These are phyloP conservation scores for Acanthosepion lycidas DNA, from an alignment of 2,888 invertebrate genomes.

Conservation along the genomic window DNA sequence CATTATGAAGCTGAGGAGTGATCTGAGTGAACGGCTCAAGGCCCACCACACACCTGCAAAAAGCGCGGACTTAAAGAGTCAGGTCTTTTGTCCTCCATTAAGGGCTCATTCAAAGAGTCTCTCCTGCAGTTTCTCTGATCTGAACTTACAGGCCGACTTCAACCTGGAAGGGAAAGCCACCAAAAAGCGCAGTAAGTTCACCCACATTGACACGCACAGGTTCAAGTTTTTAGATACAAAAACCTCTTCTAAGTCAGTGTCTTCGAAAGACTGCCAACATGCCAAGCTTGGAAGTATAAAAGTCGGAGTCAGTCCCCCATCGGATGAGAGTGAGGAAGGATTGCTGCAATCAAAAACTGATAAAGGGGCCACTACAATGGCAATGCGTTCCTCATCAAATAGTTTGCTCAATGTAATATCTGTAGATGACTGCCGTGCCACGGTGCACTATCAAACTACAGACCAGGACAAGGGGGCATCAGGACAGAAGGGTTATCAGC, in stretches of 20 bases:
- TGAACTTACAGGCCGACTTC: not conserved
- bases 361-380: constrained; percentile 36
- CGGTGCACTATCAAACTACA: constrained; percentile 34
- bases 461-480: not conserved
- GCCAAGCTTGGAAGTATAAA: not conserved
- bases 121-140: constrained; percentile 42
- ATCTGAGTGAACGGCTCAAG: not conserved
- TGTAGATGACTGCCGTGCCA: constrained; percentile 35
- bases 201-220: not conserved
- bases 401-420: constrained; percentile 47
- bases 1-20: not conserved
- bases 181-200: constrained; percentile 3
- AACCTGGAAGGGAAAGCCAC: not conserved
- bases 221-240: not conserved
- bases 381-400: constrained; percentile 34
- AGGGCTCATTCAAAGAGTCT: constrained; percentile 24
- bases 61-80: constrained; percentile 41
- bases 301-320: constrained; percentile 25
- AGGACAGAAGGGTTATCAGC: not conserved
- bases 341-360: not conserved
- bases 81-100: not conserved
- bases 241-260: constrained; percentile 14
- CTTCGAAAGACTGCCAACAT: constrained; percentile 37
- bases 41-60: constrained; percentile 14
- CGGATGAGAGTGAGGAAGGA: constrained; percentile 39